Evolutionary conservation across 2,113 vertebrate species (phyloP), one percentile per base, ranked within the genome.

Genomic region (Anser cygnoides): DNA sequence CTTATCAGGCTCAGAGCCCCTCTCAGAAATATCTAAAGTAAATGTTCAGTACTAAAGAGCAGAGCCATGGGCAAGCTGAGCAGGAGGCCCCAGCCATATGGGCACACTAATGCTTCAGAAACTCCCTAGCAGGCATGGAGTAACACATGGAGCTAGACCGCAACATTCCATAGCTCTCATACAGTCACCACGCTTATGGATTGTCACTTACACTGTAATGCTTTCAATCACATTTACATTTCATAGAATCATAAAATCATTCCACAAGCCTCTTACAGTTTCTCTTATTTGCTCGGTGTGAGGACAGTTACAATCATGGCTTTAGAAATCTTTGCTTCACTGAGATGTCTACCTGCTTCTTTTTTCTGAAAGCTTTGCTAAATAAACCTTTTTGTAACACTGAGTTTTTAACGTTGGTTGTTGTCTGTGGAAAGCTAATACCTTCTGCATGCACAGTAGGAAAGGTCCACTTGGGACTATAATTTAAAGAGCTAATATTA

Each of bases 41-140:
- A 89, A 83, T 76, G 76, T 14, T 25, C 14, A 61, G 13, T 39
- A 87, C 89, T 16, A 82, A 87, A 82, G 49, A 94, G 29, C 37
- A 79, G 39, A 72, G 74, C 78, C 33, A 79, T 9, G 63, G 78
- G 87, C 66, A 83, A 85, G 66, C 23, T 25, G 43, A 89, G 57
- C 52, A 93, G 68, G 46, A 92, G 50, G 59, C 7, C 46, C 10
- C 4, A 4, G 46, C 33, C 67, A 87, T 85, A 83, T 68, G 84
- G 82, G 15, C 62, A 94, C 7, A 1, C 20, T 61, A 72, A 49
- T 78, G 66, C 71, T 93, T 93, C 84, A 79, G 82, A 85, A 90
- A 76, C 35, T 79, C 75, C 74, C 58, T 65, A 62, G 82, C 15
- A 83, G 26, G 58, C 66, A 76, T 76, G 49, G 78, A 79, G 46